Conservation (phyloP, 2,113 vertebrate species). For the Erythrolamprus reginae region DNA sequence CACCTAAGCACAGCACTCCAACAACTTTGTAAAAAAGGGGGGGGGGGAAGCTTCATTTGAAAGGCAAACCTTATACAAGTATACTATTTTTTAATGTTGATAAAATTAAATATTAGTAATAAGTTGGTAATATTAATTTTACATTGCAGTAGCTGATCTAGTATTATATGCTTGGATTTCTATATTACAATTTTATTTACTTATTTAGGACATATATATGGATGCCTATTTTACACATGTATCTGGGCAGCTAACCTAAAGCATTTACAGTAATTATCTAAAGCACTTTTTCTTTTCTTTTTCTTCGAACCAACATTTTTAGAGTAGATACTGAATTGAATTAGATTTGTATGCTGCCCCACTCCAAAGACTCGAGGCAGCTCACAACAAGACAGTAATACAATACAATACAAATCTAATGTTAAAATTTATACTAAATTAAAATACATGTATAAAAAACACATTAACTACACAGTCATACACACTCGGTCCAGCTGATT, state of each 20-base stretch:
- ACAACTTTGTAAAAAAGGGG: background rate
- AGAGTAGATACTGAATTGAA: too few relatives aligned
- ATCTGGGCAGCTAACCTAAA: background rate
- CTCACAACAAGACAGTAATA: too few relatives aligned
- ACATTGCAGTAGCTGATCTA: background rate
- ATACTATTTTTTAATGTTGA: background rate
- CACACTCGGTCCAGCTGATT: too few relatives aligned
- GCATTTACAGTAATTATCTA: background rate
- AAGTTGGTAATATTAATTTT: background rate
- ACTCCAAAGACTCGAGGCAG: too few relatives aligned
- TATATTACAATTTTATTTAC: background rate
- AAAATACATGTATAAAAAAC: too few relatives aligned
- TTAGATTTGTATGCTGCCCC: too few relatives aligned
- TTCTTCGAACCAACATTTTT: background rate
- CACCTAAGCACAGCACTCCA: background rate
- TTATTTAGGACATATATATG: background rate
- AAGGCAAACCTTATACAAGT: background rate
- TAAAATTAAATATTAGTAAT: background rate
- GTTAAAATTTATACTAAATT: too few relatives aligned
- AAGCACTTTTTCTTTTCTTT: background rate
- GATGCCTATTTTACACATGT: background rate
- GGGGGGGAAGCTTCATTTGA: background rate
- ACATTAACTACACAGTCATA: too few relatives aligned
- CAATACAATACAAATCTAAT: too few relatives aligned
- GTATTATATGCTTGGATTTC: background rate